Percentiles rank a stretch among this genome's conserved stretches.
Conservation (phyloP, 2,888 invertebrate species). For the Spodoptera littoralis region DNA sequence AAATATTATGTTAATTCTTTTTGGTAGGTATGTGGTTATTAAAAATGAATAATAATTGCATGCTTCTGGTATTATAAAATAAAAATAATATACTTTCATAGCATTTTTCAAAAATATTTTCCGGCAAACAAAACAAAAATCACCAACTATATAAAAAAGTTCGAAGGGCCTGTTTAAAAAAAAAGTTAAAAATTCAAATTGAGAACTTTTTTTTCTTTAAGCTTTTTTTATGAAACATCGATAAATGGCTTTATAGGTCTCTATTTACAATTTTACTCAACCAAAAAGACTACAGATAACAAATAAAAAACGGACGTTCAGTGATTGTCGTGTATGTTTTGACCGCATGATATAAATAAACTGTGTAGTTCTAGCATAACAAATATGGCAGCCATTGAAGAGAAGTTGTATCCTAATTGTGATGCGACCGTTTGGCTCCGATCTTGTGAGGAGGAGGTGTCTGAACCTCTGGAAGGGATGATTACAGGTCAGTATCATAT, state of each 20-base stretch:
- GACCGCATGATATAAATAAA: constrained; percentile 29
- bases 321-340: constrained; percentile 7
- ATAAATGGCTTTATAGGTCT: constrained; percentile 6
- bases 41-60: too few relatives aligned
- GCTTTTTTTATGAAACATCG: constrained; percentile 8
- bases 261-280: constrained; percentile 14
- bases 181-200: too few relatives aligned
- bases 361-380: constrained; percentile 52
- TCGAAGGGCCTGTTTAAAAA: too few relatives aligned
- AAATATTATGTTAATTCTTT: too few relatives aligned
- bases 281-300: constrained; percentile 25
- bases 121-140: too few relatives aligned
- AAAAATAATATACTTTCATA: too few relatives aligned
- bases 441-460: constrained; percentile 93
- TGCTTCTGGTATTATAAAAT: too few relatives aligned
- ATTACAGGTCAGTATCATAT: constrained; percentile 84
- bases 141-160: too few relatives aligned
- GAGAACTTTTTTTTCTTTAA: too few relatives aligned
- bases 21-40: too few relatives aligned
- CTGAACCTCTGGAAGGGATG: constrained; percentile 91
- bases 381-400: constrained; percentile 66
- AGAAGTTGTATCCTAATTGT: constrained; percentile 90
- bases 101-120: too few relatives aligned
- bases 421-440: constrained; percentile 94
- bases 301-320: constrained; percentile 17